phyloP scores from a whole-genome alignment of 35 echinoderm and acorn worm species.

The Apostichopus japonicus region DNA sequence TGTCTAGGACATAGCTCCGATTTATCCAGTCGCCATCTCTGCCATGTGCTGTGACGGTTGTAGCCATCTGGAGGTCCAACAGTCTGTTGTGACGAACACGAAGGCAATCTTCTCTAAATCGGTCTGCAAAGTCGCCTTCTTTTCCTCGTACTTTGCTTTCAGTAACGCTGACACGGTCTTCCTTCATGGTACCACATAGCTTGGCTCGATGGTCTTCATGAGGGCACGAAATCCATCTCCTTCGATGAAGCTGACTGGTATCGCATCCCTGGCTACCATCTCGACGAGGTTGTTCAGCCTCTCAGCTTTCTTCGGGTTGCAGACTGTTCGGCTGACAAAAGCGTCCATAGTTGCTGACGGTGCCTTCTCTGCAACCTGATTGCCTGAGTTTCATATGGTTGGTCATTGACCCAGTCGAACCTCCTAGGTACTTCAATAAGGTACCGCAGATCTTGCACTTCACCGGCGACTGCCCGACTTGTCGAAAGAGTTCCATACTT shows the following conservation, averaged over 20 bases:
- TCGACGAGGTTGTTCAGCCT: neutral
- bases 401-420: no score
- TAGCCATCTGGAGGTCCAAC: no score
- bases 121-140: no score
- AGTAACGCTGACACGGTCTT: constrained; percentile 24
- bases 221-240: constrained; percentile 33
- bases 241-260: no score
- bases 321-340: constrained; percentile 1
- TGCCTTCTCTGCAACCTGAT: neutral
- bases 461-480: no score
- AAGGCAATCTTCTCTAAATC: neutral
- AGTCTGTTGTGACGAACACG: constrained; percentile 31
- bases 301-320: no score
- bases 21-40: constrained; percentile 33
- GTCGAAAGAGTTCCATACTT: no score
- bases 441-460: no score
- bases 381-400: constrained; percentile 32
- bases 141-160: constrained; percentile 3
- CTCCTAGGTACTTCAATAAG: constrained; percentile 1
- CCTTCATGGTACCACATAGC: constrained; percentile 10
- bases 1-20: no score
- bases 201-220: no score
- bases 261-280: constrained; percentile 45
- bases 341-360: no score
- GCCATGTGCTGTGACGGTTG: no score